A percentile compares a stretch with the other conserved stretches of the same genome.
Conservation (phyloP, 2,797 vertebrate species). For the Thripadectes ignobilis region DNA sequence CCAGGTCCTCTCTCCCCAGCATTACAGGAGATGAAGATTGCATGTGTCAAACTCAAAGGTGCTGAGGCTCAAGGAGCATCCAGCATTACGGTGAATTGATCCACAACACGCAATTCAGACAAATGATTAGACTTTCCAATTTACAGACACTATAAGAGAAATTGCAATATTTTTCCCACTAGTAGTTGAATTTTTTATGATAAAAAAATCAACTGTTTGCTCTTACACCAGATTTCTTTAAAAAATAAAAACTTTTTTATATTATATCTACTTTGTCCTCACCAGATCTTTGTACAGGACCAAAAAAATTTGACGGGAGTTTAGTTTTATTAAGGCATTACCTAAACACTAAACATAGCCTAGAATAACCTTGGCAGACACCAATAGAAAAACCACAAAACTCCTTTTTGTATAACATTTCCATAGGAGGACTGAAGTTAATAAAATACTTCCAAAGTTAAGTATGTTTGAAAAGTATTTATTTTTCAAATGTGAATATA, state of each 20-base stretch:
- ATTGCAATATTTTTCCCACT: neutral
- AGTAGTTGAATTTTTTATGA: neutral
- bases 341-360: neutral
- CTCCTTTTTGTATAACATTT: neutral
- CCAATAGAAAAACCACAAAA: neutral
- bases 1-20: neutral
- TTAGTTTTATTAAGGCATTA: neutral
- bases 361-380: neutral
- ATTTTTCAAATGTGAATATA: neutral
- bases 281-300: neutral
- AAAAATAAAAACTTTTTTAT: rapidly evolving
- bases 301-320: neutral
- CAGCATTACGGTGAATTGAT: rapidly evolving
- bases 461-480: neutral
- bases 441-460: neutral
- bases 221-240: neutral
- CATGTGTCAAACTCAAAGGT: rapidly evolving
- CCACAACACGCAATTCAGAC: rapidly evolving
- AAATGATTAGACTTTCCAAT: neutral
- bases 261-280: neutral
- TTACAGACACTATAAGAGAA: neutral
- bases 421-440: neutral
- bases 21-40: neutral
- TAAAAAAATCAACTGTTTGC: neutral
- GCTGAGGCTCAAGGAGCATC: neutral